Base-by-base conservation (phyloP, 1,140 invertebrate species). In the Brachionus asplanchnoidis region DNA sequence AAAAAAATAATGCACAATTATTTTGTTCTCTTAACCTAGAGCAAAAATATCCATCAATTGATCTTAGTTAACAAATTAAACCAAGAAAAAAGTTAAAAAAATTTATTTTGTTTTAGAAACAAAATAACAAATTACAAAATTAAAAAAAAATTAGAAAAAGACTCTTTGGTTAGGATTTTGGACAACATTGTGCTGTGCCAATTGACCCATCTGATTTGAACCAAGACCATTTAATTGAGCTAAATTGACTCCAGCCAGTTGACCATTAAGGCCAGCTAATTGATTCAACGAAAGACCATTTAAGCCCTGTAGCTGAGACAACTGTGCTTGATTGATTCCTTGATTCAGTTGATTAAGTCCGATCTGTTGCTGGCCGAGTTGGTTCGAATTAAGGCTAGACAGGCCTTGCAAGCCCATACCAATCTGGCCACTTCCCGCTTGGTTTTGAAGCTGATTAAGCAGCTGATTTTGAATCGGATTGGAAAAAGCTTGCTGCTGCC, bases 91-190 rank as follows among this genome's bases (percentile, higher is more conserved):
- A 40, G 32, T 20, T 42, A 42, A 8, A 40, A 20, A 73, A 23
- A 42, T 42, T 73, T 73, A n/a, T 73, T 73, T 73, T 73, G 68
- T 42, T 73, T 73, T 73, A 42, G n/a, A 73, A 73, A 73, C 68
- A 73, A 73, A 73, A 42, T 42, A 20, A 42, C 36, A 42, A 5
- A 60, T 17, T 73, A 14, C 11, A 17, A 70, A 73, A 17, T 7
- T 2, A 44, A 44, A 73, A 42, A 40, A 12, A 40, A 42, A 42
- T 40, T 73, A 73, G 23, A 73, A 73, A 42, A 73, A 73, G 17
- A 36, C 68, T 42, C 68, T 36, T 73, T 73, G 68, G 44, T 73
- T 68, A 32, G 32, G 14, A 68, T 40, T 73, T 73, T 73, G 68
- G 12, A 5, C 32, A 0, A 73, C 17, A 20, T 20, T n/a, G 7